A percentile compares a stretch with the other conserved stretches of the same genome.
Evolutionary conservation across 2,888 invertebrate genomes (phyloP).

Genomic region (Cryptophagus acutangulus): DNA sequence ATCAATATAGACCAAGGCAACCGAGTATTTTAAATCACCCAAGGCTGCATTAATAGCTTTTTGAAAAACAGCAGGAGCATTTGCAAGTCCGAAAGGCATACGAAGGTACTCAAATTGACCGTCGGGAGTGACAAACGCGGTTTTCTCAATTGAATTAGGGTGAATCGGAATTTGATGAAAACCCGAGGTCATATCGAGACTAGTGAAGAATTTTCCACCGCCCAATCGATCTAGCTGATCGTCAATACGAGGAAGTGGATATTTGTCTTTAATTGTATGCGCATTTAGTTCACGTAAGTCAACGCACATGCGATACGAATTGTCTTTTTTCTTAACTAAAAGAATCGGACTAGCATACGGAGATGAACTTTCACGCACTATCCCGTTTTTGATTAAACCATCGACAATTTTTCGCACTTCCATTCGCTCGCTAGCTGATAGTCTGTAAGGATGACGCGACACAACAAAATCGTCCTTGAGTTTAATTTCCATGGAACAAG

Average conservation of each 20-base stretch:
- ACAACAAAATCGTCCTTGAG: no score
- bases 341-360: conserved; percentile 15
- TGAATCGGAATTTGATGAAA: conserved; percentile 35
- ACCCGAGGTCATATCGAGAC: conserved; percentile 32
- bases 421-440: neutral
- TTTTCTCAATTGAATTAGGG: conserved; percentile 29
- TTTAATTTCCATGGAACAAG: no score
- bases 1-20: conserved; percentile 15
- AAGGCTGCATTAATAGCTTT: conserved; percentile 18
- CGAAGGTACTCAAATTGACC: conserved; percentile 35
- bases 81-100: conserved; percentile 38
- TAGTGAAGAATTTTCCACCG: conserved; percentile 29
- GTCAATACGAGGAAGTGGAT: conserved; percentile 36
- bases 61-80: conserved; percentile 38
- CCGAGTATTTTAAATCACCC: neutral
- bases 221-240: conserved; percentile 32
- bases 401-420: neutral
- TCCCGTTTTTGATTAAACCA: neutral
- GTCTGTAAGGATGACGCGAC: neutral
- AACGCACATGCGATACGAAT: conserved; percentile 26
- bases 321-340: conserved; percentile 23
- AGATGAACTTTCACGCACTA: neutral
- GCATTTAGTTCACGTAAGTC: conserved; percentile 35
- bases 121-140: conserved; percentile 35
- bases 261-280: conserved; percentile 32